Base-by-base conservation (phyloP, 2,888 invertebrate genomes). In the Drosophila parthenogenetica region DNA sequence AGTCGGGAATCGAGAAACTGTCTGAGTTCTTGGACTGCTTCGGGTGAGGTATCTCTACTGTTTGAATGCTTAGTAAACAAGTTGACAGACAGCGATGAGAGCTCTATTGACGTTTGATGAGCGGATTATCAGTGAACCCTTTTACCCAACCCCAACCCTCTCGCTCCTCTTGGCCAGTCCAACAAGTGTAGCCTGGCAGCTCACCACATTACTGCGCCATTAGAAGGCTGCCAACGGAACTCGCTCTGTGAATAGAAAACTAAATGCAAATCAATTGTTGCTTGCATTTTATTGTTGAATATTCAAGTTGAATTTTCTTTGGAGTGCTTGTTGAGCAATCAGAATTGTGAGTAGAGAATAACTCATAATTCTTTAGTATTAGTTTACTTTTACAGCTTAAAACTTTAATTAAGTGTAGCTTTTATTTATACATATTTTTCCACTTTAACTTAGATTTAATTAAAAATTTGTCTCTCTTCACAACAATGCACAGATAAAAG, bases 41-140 rank as follows among this genome's bases (percentile, higher is more conserved):
- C 14, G 62, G 46, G 32, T 48, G 42, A 54, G 43, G 48, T 37
- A 40, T 45, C n/a, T 67, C 76, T 59, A 37, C 59, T 59, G 43
- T 32, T 46, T 58, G 55, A 69, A 70, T 73, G 73, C 79, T 79
- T 83, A 82, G 86, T 83, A 83, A 83, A 87, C 81, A 87, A 74
- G 70, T 83, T 87, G 89, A 89, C 69, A 76, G 64, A 42, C 72
- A 67, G n/a, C 75, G 59, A 68, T 59, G 69, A 69, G 67, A 57
- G 70, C 70, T 73, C 69, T 62, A 87, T 87, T 89, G 90, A 87
- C 87, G 87, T 89, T 79, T 87, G 89, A 79, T 89, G 89, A 89
- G 84, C 89, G 89, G 90, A 89, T 87, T 87, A 89, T 80, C 84
- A 59, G 53, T 29, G 19, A 57, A 60, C 53, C 66, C 51, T 65